A percentile compares a stretch with the other conserved stretches of the same genome.
phyloP scores from a whole-genome alignment of 53 echinoderm and acorn worm genomes.

The Stichopus horrens region DNA sequence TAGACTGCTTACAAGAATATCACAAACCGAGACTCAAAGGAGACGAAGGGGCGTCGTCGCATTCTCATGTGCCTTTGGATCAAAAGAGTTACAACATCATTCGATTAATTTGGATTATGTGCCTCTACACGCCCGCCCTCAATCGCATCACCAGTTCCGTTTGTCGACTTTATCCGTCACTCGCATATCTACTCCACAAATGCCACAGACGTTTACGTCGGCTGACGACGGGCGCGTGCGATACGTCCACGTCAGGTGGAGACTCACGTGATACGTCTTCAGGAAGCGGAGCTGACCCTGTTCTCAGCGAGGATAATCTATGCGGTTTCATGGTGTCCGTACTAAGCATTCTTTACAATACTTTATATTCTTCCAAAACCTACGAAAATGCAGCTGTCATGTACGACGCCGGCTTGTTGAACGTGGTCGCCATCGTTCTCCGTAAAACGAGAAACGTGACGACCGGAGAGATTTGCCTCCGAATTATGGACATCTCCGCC shows the following conservation, averaged over 20 bases:
- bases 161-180: constrained; percentile 72
- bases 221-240: constrained; percentile 58
- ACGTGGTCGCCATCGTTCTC: constrained; percentile 71
- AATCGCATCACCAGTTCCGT: constrained; percentile 67
- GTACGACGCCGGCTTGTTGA: constrained; percentile 77
- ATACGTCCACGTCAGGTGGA: constrained; percentile 73
- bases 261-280: constrained; percentile 52
- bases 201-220: constrained; percentile 62
- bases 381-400: constrained; percentile 39
- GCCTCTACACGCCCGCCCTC: constrained; percentile 79
- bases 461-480: constrained; percentile 78
- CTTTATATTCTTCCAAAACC: constrained; percentile 60
- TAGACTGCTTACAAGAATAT: constrained; percentile 61
- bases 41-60: constrained; percentile 20
- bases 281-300: constrained; percentile 49
- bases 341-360: constrained; percentile 88
- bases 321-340: constrained; percentile 76
- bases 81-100: constrained; percentile 84
- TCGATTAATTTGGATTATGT: constrained; percentile 84
- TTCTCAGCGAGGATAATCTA: constrained; percentile 68
- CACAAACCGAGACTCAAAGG: constrained; percentile 34
- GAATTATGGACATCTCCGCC: constrained; percentile 80
- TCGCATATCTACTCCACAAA: constrained; percentile 71
- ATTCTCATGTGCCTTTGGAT: constrained; percentile 72
- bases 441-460: constrained; percentile 75